A percentile compares a stretch with the other conserved stretches of the same genome.
phyloP scores from a whole-genome alignment of 2,797 vertebrate genomes.

The Lindbergichthys nudifrons region DNA sequence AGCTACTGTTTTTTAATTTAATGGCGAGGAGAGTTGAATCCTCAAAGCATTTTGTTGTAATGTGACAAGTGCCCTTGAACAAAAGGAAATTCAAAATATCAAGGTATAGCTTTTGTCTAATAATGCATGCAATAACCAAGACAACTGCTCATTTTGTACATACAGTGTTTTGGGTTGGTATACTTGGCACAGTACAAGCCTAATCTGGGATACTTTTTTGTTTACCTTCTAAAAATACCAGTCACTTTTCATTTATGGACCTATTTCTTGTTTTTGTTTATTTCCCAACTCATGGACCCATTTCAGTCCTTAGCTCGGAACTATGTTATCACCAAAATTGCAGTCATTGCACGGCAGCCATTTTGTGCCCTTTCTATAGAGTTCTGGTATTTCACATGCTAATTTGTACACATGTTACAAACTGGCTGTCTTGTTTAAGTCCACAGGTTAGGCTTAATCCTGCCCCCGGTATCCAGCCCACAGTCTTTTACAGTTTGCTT shows the following conservation, averaged over 20 bases:
- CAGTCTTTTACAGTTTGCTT: slow-evolving; percentile 64
- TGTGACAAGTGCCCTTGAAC: slow-evolving; percentile 65
- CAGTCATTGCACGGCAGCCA: background rate
- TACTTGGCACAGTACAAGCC: slow-evolving; percentile 64
- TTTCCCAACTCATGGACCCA: slow-evolving; percentile 10
- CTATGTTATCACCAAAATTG: background rate
- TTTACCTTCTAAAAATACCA: slow-evolving; percentile 48
- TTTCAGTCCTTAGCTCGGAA: slow-evolving; percentile 7
- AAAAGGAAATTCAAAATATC: slow-evolving; percentile 59
- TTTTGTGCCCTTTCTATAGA: slow-evolving; percentile 28
- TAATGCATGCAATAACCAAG: slow-evolving; percentile 83
- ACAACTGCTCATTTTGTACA: slow-evolving; percentile 82
- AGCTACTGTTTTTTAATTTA: slow-evolving; percentile 14
- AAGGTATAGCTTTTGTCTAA: slow-evolving; percentile 64
- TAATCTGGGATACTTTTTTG: slow-evolving; percentile 53
- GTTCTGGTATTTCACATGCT: slow-evolving; percentile 8
- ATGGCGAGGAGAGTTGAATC: slow-evolving; percentile 31
- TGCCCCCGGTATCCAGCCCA: slow-evolving; percentile 56
- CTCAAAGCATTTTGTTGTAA: slow-evolving; percentile 35
- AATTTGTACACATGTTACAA: slow-evolving; percentile 16
- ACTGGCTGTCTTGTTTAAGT: slow-evolving; percentile 29
- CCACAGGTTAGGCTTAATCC: slow-evolving; percentile 51
- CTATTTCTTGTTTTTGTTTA: slow-evolving; percentile 27
- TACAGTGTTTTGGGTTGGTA: slow-evolving; percentile 71
- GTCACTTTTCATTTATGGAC: slow-evolving; percentile 32